Evolutionary conservation across 2,888 invertebrate species (phyloP).

Genomic region (Ceriagrion tenellum): DNA sequence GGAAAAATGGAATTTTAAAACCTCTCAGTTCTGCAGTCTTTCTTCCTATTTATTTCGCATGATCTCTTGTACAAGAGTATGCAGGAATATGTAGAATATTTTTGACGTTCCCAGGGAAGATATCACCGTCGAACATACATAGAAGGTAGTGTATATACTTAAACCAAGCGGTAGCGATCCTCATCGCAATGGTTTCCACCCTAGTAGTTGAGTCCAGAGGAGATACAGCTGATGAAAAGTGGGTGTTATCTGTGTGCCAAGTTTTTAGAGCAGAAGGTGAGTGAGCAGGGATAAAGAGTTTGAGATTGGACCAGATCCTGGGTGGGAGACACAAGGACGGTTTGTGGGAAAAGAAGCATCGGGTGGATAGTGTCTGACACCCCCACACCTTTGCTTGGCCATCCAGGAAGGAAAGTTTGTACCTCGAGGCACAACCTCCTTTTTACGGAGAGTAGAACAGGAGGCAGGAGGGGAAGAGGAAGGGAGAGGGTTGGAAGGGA

Average conservation of each 20-base stretch:
- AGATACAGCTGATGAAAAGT: too few relatives aligned
- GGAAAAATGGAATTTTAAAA: too few relatives aligned
- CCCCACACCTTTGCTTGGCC: neutral
- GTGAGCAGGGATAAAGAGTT: neutral
- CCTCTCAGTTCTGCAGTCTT: too few relatives aligned
- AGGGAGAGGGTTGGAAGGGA: neutral
- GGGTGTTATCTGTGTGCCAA: neutral
- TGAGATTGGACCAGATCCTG: neutral
- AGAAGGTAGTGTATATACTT: too few relatives aligned
- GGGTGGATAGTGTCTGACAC: neutral
- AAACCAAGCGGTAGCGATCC: too few relatives aligned
- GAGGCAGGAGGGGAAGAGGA: neutral
- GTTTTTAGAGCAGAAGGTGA: neutral
- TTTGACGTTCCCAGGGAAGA: too few relatives aligned
- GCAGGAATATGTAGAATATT: too few relatives aligned
- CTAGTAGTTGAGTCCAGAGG: neutral
- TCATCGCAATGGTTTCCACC: too few relatives aligned
- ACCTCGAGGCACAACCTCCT: conserved; percentile 21
- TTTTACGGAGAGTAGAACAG: neutral
- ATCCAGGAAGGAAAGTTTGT: conserved; percentile 49
- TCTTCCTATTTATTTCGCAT: too few relatives aligned
- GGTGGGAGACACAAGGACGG: neutral
- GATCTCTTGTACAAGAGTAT: too few relatives aligned
- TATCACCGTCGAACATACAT: too few relatives aligned
- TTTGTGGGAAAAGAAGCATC: neutral